Evolutionary conservation across 2,888 invertebrate species (phyloP), one percentile per base, ranked within the genome.

Genomic region (Lydus trimaculatus): DNA sequence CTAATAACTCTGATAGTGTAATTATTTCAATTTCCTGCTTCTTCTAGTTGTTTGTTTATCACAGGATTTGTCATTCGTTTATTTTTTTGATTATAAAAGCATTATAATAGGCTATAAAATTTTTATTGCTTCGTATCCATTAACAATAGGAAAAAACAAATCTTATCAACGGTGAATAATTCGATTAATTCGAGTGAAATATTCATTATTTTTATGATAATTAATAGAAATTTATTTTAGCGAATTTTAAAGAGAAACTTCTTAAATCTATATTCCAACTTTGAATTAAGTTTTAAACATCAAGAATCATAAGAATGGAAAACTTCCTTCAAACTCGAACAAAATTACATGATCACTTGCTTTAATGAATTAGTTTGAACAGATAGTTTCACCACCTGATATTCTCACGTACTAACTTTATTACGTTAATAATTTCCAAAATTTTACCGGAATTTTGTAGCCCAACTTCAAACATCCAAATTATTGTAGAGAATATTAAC

Each of bases 281-380:
- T 4, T 5, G 20, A 52, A 52, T 52, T 23, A 52, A 23, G 20
- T 52, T 23, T 20, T 17, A 2, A 43, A 52, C 48, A 52, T 23
- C 48, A 23, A 20, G 20, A 52, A 52, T 52, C 48, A 52, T 52
- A 52, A 52, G 48, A 23, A 52, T 52, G 48, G 48, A 52, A 23
- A 52, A 52, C 48, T 52, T 52, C 20, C 8, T 52, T 23, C 48
- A 52, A 52, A 52, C 23, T 52, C 23, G 48, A 52, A 52, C 20
- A 20, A 52, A 52, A 52, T 52, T 52, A 52, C 48, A 52, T 52
- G 20, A 52, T 52, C 48, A 52, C 48, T 23, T 9, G 48, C 48
- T 52, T 52, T 52, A 20, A 52, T 52, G 48, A 52, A 52, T 52
- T 52, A 23, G 48, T 52, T 52, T 23, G 48, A 52, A 23, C 48